Evolutionary conservation across 2,888 invertebrate genomes (phyloP).

Genomic region (Agrotis exclamationis): DNA sequence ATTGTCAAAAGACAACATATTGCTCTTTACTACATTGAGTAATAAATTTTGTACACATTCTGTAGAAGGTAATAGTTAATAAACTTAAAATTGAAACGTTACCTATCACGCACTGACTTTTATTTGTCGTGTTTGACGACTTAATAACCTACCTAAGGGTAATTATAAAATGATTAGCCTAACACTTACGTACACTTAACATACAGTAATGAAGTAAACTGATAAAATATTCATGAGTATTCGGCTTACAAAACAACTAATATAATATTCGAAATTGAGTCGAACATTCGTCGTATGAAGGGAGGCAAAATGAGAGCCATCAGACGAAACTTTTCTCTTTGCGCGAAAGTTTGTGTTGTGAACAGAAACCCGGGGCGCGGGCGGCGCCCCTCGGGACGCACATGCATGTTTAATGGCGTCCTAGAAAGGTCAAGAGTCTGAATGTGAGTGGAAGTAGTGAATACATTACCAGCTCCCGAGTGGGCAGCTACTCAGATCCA

Average conservation of each 20-base stretch:
- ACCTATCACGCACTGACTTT: too few relatives aligned
- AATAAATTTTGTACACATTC: not conserved
- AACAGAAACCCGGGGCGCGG: slow-evolving; percentile 82
- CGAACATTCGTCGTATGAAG: slow-evolving; percentile 76
- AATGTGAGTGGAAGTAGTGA: slow-evolving; percentile 84
- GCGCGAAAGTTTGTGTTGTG: slow-evolving; percentile 85
- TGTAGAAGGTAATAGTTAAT: not conserved
- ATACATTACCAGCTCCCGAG: slow-evolving; percentile 87
- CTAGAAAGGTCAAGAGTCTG: slow-evolving; percentile 89
- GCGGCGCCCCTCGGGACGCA: slow-evolving; percentile 82
- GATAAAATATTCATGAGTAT: slow-evolving; percentile 66
- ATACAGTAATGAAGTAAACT: slow-evolving; percentile 15
- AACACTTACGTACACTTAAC: slow-evolving; percentile 12
- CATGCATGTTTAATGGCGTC: slow-evolving; percentile 90
- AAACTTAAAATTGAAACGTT: not conserved
- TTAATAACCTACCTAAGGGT: not conserved
- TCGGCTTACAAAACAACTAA: slow-evolving; percentile 68
- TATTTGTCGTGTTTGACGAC: not conserved
- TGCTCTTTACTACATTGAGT: too few relatives aligned
- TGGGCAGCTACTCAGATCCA: slow-evolving; percentile 74
- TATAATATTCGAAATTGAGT: slow-evolving; percentile 75
- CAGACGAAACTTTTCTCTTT: slow-evolving; percentile 87
- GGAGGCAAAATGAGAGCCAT: slow-evolving; percentile 83
- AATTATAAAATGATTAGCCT: slow-evolving; percentile 17
- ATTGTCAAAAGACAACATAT: too few relatives aligned